Base-by-base conservation (phyloP, 2,797 vertebrate genomes). In the Nothura maculosa region DNA sequence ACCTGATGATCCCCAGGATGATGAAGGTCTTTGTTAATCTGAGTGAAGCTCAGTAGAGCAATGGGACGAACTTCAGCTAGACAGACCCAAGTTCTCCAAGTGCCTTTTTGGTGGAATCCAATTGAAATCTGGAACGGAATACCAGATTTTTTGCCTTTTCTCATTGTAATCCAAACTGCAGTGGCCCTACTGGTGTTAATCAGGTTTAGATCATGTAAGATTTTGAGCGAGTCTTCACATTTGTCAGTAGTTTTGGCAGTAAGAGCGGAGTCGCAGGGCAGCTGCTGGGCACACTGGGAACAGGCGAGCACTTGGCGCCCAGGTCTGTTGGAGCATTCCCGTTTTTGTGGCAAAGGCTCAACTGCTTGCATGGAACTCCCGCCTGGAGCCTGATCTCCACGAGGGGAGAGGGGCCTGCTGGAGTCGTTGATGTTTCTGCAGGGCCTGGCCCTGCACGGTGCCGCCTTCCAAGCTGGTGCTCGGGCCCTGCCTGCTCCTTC, bases 231-330 rank as follows among this genome's bases (percentile, higher is more conserved):
- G 14, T 58, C 91, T 70, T 89, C 62, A 55, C 55, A 42, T 55
- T 78, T 60, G 14, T 61, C 54, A 42, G 9, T 7, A 1, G 55
- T 63, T 86, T 64, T 62, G 4, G 62, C 69, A 73, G 0, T 9
- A 24, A 0, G 7, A 21, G 13, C 16, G 8, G 32, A 42, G 66
- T 36, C 12, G 4, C 1, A 4, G 32, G 28, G 43, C 32, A 50
- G 6, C 73, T 75, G 17, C 7, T 78, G 48, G 43, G 38, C 62
- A 15, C 0, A 0, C 15, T 87, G 0, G 0, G 36, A 32, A 19
- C 5, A 47, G 60, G 30, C 4, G 32, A 66, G 36, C 10, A 13
- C 14, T 38, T 68, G 73, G 38, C 6, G 38, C 28, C 15, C 9
- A 17, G 4, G 38, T 3, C 38, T 21, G 52, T 12, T 30, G n/a